Conservation (phyloP, 2,888 invertebrate species). For the Sinodicranocentrus sp. region DNA sequence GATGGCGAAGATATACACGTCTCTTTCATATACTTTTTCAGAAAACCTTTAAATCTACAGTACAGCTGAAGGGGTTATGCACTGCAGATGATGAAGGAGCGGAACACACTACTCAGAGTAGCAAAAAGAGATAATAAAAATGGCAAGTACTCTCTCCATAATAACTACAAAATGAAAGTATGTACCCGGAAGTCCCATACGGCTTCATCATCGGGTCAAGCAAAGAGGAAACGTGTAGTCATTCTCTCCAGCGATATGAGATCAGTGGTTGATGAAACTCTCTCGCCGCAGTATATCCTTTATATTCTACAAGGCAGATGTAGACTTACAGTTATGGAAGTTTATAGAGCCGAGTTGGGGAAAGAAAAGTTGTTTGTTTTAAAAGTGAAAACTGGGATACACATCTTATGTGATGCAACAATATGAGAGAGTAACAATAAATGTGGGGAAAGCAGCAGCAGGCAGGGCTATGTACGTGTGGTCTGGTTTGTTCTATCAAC, state of each 20-base stretch:
- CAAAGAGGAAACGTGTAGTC: constrained; percentile 18
- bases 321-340: too few relatives aligned
- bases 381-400: background rate
- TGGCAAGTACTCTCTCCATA: constrained; percentile 17
- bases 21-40: constrained; percentile 8
- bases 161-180: background rate
- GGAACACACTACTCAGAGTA: constrained; percentile 49
- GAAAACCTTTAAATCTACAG: background rate
- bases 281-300: too few relatives aligned
- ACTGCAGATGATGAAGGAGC: constrained; percentile 44
- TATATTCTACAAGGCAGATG: too few relatives aligned
- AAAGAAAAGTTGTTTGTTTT: constrained; percentile 22
- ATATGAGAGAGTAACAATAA: background rate
- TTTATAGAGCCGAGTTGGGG: too few relatives aligned
- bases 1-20: constrained; percentile 18
- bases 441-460: background rate
- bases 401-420: constrained; percentile 11
- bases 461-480: too few relatives aligned
- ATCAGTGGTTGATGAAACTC: background rate
- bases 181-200: constrained; percentile 57
- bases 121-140: constrained; percentile 58
- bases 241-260: background rate
- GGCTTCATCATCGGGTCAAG: constrained; percentile 50
- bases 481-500: constrained; percentile 16
- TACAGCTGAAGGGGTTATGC: background rate